Evolutionary conservation across 2,888 invertebrate species (phyloP).

Genomic region (Agrochola litura): DNA sequence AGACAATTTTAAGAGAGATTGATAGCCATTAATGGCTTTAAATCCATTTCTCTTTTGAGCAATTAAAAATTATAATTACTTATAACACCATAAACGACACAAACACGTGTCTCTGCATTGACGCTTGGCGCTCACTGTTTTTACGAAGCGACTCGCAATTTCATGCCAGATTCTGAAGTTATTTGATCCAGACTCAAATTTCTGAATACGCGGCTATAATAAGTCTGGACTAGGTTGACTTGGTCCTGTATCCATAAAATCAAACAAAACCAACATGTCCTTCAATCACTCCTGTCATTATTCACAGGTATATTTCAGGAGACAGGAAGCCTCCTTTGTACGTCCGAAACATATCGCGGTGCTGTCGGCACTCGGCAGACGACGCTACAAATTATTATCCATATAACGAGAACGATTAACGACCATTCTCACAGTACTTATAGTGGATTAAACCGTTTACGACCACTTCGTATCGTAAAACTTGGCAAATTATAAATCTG

Average conservation of each 20-base stretch:
- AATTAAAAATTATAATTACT: slow-evolving; percentile 9
- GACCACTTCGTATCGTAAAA: slow-evolving; percentile 42
- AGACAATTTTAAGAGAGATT: slow-evolving; percentile 9
- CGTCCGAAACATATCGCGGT: slow-evolving; percentile 19
- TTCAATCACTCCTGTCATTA: slow-evolving; percentile 8
- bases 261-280: slow-evolving; percentile 17
- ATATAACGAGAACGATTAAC: slow-evolving; percentile 48
- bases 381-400: slow-evolving; percentile 25
- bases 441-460: slow-evolving; percentile 48
- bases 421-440: slow-evolving; percentile 32
- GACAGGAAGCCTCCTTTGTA: slow-evolving; percentile 13
- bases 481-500: slow-evolving; percentile 54
- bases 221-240: neutral
- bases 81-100: neutral
- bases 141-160: neutral
- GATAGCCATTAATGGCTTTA: slow-evolving; percentile 1
- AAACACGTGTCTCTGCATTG: slow-evolving; percentile 15
- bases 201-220: neutral
- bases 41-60: slow-evolving; percentile 8
- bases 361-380: slow-evolving; percentile 17
- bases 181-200: neutral
- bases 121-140: neutral
- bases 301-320: neutral
- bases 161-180: neutral
- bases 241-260: slow-evolving; percentile 5